These are phyloP conservation scores for Aradus depressus DNA, from an alignment of 2,888 invertebrate species.

Conservation along the genomic window DNA sequence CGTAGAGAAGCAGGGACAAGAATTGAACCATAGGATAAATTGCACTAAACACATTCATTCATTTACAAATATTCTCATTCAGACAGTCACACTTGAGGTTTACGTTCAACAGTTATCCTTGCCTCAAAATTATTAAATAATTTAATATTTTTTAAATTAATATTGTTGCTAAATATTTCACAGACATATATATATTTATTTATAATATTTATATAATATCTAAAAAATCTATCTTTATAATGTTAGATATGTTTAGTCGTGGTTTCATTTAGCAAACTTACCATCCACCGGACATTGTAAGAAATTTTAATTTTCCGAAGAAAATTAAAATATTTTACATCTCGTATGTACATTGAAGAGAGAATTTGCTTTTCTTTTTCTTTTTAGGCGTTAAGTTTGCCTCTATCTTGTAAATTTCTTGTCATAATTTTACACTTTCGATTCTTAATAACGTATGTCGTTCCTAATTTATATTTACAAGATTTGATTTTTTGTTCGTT, in stretches of 20 bases:
- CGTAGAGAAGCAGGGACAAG: constrained; percentile 27
- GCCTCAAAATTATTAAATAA: constrained; percentile 18
- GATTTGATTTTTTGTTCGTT: constrained; percentile 14
- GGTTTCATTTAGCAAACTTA: constrained; percentile 16
- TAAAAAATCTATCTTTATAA: constrained; percentile 9
- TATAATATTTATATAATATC: constrained; percentile 4
- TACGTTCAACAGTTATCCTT: constrained; percentile 28
- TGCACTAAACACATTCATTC: constrained; percentile 5
- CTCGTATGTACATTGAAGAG: constrained; percentile 17
- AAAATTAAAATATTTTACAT: constrained; percentile 16
- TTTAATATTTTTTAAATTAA: constrained; percentile 9
- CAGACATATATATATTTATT: constrained; percentile 8
- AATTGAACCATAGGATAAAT: constrained; percentile 24
- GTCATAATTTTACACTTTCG: constrained; percentile 11
- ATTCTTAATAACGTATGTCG: constrained; percentile 11
- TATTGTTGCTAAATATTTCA: constrained; percentile 16
- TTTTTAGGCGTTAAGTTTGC: constrained; percentile 6
- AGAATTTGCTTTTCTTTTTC: constrained; percentile 11
- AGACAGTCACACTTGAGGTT: constrained; percentile 8
- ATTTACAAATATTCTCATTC: constrained; percentile 6
- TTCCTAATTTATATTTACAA: constrained; percentile 16
- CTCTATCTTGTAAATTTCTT: constrained; percentile 8
- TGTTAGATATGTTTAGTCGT: constrained; percentile 20
- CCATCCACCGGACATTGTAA: constrained; percentile 16
- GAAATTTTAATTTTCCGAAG: constrained; percentile 15